Percentiles rank a stretch among this genome's conserved stretches.
Conservation (phyloP, 2,888 invertebrate genomes). For the Apotomis turbidana region DNA sequence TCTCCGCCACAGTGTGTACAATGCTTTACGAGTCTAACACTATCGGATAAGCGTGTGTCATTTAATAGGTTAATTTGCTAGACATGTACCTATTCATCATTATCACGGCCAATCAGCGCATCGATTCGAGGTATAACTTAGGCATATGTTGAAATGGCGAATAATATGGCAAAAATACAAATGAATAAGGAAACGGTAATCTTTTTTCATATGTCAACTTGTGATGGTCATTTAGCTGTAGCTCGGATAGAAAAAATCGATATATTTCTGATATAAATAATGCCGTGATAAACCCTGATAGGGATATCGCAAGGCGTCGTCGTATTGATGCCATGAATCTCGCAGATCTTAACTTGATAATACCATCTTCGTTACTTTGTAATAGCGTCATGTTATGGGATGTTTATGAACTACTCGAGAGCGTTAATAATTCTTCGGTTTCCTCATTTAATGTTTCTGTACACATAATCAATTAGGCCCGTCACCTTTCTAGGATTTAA, state of each 20-base stretch:
- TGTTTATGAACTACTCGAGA: background rate
- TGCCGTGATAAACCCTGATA: too few species aligned
- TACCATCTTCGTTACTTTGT: background rate
- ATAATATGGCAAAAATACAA: too few species aligned
- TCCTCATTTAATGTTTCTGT: conserved; percentile 2
- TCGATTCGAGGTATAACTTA: too few species aligned
- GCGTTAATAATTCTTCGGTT: background rate
- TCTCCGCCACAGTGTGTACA: conserved; percentile 13
- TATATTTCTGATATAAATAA: too few species aligned
- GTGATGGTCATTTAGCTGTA: too few species aligned
- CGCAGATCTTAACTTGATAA: too few species aligned
- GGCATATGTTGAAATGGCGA: background rate
- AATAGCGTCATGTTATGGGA: background rate
- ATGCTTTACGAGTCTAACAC: background rate
- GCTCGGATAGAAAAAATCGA: too few species aligned
- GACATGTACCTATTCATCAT: background rate
- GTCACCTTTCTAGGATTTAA: conserved; percentile 20
- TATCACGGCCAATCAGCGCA: background rate
- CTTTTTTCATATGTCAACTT: too few species aligned
- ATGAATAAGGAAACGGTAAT: too few species aligned
- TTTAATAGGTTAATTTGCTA: conserved; percentile 11
- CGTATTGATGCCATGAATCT: too few species aligned
- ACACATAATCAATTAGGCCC: conserved; percentile 25
- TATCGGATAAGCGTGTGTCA: conserved; percentile 3
- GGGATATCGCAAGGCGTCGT: too few species aligned